Conservation (phyloP, 2,888 invertebrate species). For the Idaea straminata region DNA sequence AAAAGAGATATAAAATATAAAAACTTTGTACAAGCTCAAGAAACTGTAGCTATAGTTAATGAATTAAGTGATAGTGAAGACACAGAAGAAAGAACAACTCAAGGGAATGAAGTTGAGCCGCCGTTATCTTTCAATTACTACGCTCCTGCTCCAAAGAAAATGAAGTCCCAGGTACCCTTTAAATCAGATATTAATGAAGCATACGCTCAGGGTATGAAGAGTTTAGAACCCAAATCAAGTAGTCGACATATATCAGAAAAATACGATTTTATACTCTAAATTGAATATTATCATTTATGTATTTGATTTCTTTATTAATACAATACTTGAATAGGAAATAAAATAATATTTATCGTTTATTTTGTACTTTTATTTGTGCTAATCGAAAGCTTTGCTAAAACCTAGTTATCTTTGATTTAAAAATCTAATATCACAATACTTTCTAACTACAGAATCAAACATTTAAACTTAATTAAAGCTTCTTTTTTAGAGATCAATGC, state of each 20-base stretch:
- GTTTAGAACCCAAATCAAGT: slow-evolving; percentile 58
- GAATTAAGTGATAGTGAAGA: slow-evolving; percentile 52
- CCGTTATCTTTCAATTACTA: slow-evolving; percentile 84
- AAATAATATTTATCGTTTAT: slow-evolving; percentile 25
- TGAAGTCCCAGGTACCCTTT: slow-evolving; percentile 57
- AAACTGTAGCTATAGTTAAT: slow-evolving; percentile 55
- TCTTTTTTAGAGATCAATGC: slow-evolving; percentile 34
- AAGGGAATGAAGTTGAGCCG: slow-evolving; percentile 79
- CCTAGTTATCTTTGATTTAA: slow-evolving; percentile 34
- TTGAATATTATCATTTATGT: not conserved
- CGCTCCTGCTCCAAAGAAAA: slow-evolving; percentile 67
- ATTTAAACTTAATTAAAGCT: slow-evolving; percentile 40
- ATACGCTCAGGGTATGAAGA: slow-evolving; percentile 67
- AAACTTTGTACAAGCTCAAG: slow-evolving; percentile 60
- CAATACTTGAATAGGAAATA: slow-evolving; percentile 23
- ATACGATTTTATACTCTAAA: slow-evolving; percentile 58
- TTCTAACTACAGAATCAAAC: slow-evolving; percentile 38
- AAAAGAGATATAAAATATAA: slow-evolving; percentile 54
- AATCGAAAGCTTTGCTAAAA: slow-evolving; percentile 30
- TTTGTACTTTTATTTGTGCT: slow-evolving; percentile 37
- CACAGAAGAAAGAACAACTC: slow-evolving; percentile 23
- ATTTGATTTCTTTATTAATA: slow-evolving; percentile 45
- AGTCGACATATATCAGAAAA: slow-evolving; percentile 54
- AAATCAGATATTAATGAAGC: slow-evolving; percentile 66
- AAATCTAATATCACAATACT: slow-evolving; percentile 55